A percentile compares a stretch with the other conserved stretches of the same genome.
These are phyloP conservation scores for Odontamblyopus rebecca DNA, from an alignment of 2,797 vertebrate species.

Conservation along the genomic window DNA sequence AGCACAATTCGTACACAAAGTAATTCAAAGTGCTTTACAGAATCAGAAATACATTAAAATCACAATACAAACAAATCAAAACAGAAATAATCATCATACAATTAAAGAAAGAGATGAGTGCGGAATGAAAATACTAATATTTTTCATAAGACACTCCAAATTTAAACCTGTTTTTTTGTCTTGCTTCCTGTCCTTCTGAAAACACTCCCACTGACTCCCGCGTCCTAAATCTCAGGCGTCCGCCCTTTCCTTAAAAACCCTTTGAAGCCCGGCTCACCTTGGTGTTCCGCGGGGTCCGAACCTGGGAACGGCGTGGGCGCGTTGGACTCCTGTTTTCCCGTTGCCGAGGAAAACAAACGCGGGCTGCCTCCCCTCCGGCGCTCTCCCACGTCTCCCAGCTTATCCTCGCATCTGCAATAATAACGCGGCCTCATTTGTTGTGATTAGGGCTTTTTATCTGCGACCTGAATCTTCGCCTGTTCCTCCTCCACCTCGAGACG, in stretches of 20 bases:
- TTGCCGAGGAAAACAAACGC: conserved; percentile 74
- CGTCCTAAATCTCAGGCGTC: conserved; percentile 1
- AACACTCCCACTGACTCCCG: not conserved
- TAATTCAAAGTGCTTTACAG: too few relatives aligned
- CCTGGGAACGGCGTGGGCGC: conserved; percentile 73
- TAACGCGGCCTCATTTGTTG: conserved; percentile 82
- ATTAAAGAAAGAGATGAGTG: too few relatives aligned
- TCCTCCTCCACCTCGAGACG: conserved; percentile 57
- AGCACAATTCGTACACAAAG: too few relatives aligned
- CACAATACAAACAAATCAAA: too few relatives aligned
- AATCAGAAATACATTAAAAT: too few relatives aligned
- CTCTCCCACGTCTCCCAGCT: conserved; percentile 82
- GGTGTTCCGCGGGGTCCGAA: conserved; percentile 44
- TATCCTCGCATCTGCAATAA: conserved; percentile 91
- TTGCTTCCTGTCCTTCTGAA: too few relatives aligned
- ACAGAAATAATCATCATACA: too few relatives aligned
- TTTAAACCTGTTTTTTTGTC: too few relatives aligned
- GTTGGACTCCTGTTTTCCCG: conserved; percentile 67
- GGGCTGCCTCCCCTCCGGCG: conserved; percentile 68
- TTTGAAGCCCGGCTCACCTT: conserved; percentile 40
- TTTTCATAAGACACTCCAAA: too few relatives aligned
- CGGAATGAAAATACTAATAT: too few relatives aligned
- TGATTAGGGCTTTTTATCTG: conserved; percentile 86
- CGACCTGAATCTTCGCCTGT: conserved; percentile 83
- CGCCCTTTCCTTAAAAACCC: conserved; percentile 6